Conservation (phyloP, 2,113 vertebrate genomes). For the Ursus arctos region DNA sequence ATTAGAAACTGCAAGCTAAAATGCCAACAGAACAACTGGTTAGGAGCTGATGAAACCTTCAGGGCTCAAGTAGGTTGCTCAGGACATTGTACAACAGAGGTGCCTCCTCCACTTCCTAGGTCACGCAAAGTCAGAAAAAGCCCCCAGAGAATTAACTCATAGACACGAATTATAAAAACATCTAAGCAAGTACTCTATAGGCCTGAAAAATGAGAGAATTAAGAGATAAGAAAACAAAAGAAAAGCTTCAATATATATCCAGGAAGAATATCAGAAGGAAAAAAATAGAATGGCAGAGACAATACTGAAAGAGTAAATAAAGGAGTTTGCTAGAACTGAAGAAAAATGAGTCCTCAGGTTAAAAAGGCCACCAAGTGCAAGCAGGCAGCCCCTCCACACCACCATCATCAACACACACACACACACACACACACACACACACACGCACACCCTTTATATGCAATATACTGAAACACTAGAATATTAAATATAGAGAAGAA, state of each 20-base stretch:
- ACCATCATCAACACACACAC: neutral
- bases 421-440: neutral
- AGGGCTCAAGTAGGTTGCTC: neutral
- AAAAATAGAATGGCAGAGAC: neutral
- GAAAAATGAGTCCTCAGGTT: slow-evolving; percentile 12
- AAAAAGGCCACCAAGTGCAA: slow-evolving; percentile 46
- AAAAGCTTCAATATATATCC: neutral
- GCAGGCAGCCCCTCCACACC: neutral
- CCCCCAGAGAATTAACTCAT: neutral
- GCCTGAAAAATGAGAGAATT: neutral
- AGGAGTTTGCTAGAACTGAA: slow-evolving; percentile 34
- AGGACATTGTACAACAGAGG: neutral
- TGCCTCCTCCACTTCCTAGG: neutral
- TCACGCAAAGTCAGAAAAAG: neutral
- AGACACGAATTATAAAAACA: slow-evolving; percentile 28
- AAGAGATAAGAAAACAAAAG: slow-evolving; percentile 1
- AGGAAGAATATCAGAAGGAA: slow-evolving; percentile 9
- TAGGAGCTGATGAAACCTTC: slow-evolving; percentile 33
- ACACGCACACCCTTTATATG: neutral
- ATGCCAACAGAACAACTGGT: slow-evolving; percentile 30
- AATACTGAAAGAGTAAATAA: slow-evolving; percentile 30
- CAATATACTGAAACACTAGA: slow-evolving; percentile 17
- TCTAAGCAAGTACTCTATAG: neutral
- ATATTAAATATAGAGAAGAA: slow-evolving; percentile 45
- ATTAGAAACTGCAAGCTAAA: slow-evolving; percentile 30